phyloP scores from a whole-genome alignment of 2,113 vertebrate genomes.

The Podocnemis expansa region DNA sequence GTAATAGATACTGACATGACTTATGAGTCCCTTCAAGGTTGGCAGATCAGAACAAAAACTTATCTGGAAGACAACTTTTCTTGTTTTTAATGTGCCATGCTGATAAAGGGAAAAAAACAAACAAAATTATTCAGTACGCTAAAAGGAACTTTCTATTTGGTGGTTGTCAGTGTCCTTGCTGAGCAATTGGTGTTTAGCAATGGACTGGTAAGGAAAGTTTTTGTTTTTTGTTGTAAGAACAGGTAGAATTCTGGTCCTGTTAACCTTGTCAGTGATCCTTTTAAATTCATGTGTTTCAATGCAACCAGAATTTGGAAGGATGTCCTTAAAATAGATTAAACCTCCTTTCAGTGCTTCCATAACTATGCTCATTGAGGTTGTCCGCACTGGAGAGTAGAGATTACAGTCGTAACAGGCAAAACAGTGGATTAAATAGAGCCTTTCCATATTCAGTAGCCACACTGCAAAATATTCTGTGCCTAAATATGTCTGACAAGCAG shows the following conservation, averaged over 20 bases:
- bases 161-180: background rate
- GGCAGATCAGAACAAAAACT: constrained; percentile 15
- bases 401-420: background rate
- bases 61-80: background rate
- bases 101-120: background rate
- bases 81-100: background rate
- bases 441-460: background rate
- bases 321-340: background rate
- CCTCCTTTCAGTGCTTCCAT: background rate
- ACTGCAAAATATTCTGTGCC: accelerated
- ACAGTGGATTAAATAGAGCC: accelerated
- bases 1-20: background rate
- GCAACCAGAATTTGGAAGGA: background rate
- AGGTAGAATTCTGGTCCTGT: background rate
- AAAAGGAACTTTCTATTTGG: background rate
- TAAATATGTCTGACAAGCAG: accelerated
- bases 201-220: background rate
- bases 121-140: background rate
- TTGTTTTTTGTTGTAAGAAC: background rate
- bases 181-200: background rate
- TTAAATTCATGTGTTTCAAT: constrained; percentile 22
- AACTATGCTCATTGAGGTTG: background rate
- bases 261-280: background rate
- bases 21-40: constrained; percentile 22
- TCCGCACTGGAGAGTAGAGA: background rate